Evolutionary conservation across 37 sponge, comb jelly and placozoan species (phyloP), one percentile per base, ranked within the genome.

Genomic region (Agelas oroides): DNA sequence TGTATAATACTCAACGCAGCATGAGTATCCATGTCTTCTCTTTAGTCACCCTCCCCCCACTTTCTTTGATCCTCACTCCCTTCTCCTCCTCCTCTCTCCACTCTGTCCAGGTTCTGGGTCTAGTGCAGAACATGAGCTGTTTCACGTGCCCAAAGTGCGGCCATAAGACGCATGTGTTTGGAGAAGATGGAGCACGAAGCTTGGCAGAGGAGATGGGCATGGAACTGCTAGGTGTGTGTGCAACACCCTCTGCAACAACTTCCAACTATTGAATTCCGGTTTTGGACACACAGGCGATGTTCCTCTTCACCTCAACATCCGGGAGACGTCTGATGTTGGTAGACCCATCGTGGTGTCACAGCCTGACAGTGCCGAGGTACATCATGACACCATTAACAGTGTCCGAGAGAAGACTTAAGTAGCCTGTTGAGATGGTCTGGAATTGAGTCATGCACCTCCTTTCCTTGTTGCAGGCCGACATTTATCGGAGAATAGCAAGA

Each of bases 71-170:
- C n/a, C n/a, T n/a, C n/a, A n/a, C 1, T 14, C 32, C 30, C 16
- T 17, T 76, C 58, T 57, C 28, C 17, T 37, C 46, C 65, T 63
- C 5, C 8, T 28, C 12, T 8, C 30, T 63, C 65, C 30, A 5
- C 2, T 63, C 5, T 63, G 28, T 19, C 19, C 37, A 95, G 93
- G 93, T 99, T 2, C 27, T 97, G 30, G 99, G 99, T 53, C 69
- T 95, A 5, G 86, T 99, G 0, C 87, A 97, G 73, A 99, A 99
- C 74, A 99, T 99, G 99, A 95, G 95, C 66, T 75, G 63, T 25
- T 97, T 84, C 59, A 70, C 81, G 0, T 99, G 99, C 72, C 87
- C 95, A 20, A 81, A 90, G 52, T 99, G 99, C 89, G 88, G 89
- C 5, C 89, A 92, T 34, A 27, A 33, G 11, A 66, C 87, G 0